These are phyloP conservation scores for Eurytoma californica DNA, from an alignment of 2,888 invertebrate species.

Conservation along the genomic window DNA sequence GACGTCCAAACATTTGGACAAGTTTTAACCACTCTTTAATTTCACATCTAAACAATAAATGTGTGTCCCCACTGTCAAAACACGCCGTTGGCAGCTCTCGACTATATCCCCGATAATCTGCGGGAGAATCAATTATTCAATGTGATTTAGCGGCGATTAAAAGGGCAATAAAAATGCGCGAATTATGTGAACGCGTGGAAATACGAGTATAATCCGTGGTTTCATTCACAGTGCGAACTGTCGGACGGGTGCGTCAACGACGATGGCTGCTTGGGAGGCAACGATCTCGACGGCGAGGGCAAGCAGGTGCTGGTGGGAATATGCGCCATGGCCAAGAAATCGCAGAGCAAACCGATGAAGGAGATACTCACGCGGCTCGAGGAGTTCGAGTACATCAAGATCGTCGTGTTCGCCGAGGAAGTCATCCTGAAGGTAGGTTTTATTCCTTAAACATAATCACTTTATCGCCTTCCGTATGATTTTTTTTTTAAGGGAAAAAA, in stretches of 20 bases:
- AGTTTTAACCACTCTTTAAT: neutral
- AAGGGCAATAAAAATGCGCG: neutral
- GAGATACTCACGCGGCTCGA: slow-evolving; percentile 97
- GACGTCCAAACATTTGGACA: slow-evolving; percentile 6
- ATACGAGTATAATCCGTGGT: slow-evolving; percentile 16
- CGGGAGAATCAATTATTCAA: neutral
- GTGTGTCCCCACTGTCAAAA: neutral
- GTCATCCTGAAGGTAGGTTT: slow-evolving; percentile 89
- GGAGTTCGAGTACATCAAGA: slow-evolving; percentile 97
- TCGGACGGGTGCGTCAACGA: slow-evolving; percentile 83
- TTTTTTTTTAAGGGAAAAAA: too few species aligned
- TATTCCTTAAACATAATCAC: neutral
- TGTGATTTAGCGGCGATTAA: neutral
- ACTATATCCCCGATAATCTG: neutral
- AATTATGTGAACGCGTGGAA: neutral
- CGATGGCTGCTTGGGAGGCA: slow-evolving; percentile 75
- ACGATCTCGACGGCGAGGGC: slow-evolving; percentile 78
- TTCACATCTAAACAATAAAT: neutral
- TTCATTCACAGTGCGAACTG: slow-evolving; percentile 81
- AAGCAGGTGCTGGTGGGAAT: slow-evolving; percentile 98
- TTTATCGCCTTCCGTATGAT: too few species aligned
- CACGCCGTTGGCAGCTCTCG: slow-evolving; percentile 4
- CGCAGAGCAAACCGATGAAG: slow-evolving; percentile 99
- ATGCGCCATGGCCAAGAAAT: slow-evolving; percentile 99
- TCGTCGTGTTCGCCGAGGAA: slow-evolving; percentile 96